phyloP scores from a whole-genome alignment of 2,888 invertebrate genomes.

The Thereva unica region DNA sequence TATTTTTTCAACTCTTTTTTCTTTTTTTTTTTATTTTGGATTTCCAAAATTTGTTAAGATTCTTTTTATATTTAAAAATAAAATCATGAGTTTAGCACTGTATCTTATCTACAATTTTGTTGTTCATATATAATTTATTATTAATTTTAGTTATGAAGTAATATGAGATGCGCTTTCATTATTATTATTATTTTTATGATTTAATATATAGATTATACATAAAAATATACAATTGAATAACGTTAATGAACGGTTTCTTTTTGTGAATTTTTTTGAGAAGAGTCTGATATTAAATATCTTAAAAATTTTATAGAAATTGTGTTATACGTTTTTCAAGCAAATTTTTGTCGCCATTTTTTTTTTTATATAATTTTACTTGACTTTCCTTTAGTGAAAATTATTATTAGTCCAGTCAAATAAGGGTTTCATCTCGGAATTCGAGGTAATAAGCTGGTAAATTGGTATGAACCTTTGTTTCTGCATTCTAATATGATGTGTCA shows the following conservation, averaged over 20 bases:
- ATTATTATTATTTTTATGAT: conserved; percentile 43
- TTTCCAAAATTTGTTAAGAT: conserved; percentile 27
- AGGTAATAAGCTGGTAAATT: too few species aligned
- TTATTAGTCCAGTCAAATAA: too few species aligned
- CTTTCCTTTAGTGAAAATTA: too few species aligned
- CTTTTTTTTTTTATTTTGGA: conserved; percentile 28
- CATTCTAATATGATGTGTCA: too few species aligned
- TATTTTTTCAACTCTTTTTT: conserved; percentile 21
- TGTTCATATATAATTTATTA: conserved; percentile 47
- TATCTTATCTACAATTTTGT: conserved; percentile 42
- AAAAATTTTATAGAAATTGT: too few species aligned
- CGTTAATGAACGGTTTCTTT: conserved; percentile 26
- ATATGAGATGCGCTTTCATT: conserved; percentile 43
- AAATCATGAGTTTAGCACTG: conserved; percentile 23
- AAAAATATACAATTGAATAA: conserved; percentile 31
- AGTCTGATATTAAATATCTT: too few species aligned
- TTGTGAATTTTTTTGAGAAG: neutral
- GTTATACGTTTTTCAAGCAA: too few species aligned
- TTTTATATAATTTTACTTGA: too few species aligned
- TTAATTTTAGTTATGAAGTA: conserved; percentile 46
- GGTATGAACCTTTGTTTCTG: too few species aligned
- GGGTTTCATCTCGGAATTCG: too few species aligned
- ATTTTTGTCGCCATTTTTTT: too few species aligned
- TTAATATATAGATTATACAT: conserved; percentile 29
- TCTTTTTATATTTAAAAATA: conserved; percentile 30